Base-by-base conservation (phyloP, 2,113 vertebrate genomes). In the Hippocampus zosterae region DNA sequence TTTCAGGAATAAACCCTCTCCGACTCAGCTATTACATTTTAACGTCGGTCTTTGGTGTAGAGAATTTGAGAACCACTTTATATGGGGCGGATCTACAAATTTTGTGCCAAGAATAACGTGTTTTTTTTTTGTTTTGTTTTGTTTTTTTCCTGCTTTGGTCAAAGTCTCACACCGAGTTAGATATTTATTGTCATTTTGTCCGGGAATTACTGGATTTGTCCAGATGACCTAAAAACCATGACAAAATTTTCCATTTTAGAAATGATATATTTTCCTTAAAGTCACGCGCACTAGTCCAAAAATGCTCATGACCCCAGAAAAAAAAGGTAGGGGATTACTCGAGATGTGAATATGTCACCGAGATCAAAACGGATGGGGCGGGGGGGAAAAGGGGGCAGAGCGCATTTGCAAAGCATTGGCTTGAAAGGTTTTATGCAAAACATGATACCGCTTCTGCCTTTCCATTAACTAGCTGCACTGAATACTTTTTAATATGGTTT, bases 381-480 rank as follows among this genome's bases (percentile, higher is more conserved):
- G 4, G 10, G 23, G n/a, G 11, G 4, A 7, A 6, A 87, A 82
- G 72, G 71, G 76, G 44, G 77, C 79, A 76, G 87, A 79, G 79
- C 68, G 67, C 69, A 71, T 72, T 73, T 84, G 85, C 62, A 63
- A 81, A 79, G 86, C 79, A 75, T 67, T 84, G 76, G 85, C 82
- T 87, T 91, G 90, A 90, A 89, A 90, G 89, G 90, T 90, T 90
- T 92, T 91, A 93, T 93, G 91, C 90, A 91, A 91, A 91, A 85
- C 83, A 72, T 78, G 85, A 87, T 81, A 84, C 90, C 85, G 88
- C 84, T 65, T 73, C 80, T 84, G 80, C 84, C 82, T 88, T 89
- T 86, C 87, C 89, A 88, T 90, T 91, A 90, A 87, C 85, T 81
- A 71, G 79, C 88, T 74, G 83, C 80, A 85, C 79, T 88, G 88